phyloP scores from a whole-genome alignment of 2,888 invertebrate species.

The Nebria brevicollis region DNA sequence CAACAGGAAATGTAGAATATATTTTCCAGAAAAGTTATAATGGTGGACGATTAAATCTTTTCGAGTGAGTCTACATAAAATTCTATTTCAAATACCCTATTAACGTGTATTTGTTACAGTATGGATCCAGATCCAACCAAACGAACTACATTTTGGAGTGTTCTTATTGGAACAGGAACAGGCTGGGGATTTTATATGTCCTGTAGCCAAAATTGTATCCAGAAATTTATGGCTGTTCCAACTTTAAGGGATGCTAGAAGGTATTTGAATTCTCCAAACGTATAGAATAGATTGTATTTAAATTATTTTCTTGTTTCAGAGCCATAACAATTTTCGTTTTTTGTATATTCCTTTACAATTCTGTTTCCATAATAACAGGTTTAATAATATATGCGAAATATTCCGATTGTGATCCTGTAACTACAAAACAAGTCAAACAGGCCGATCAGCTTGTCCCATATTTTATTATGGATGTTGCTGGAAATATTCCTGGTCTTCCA shows the following conservation, averaged over 20 bases:
- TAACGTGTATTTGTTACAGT: constrained; percentile 57
- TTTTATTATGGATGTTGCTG: constrained; percentile 74
- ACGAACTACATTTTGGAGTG: constrained; percentile 70
- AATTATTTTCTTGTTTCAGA: constrained; percentile 33
- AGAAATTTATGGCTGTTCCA: constrained; percentile 68
- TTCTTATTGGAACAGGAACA: constrained; percentile 67
- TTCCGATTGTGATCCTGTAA: constrained; percentile 71
- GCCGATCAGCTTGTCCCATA: constrained; percentile 70
- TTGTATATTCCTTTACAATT: constrained; percentile 68
- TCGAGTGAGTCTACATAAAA: not conserved
- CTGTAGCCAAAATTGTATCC: constrained; percentile 59
- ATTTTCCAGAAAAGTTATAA: not conserved
- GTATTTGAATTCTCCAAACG: not conserved
- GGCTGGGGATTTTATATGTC: not conserved
- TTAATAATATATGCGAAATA: constrained; percentile 71
- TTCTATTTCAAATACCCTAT: not conserved
- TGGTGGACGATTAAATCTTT: constrained; percentile 16
- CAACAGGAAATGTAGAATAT: not conserved
- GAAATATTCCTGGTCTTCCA: constrained; percentile 73
- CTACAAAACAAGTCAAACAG: constrained; percentile 66
- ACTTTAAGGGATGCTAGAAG: not conserved
- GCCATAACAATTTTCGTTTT: constrained; percentile 51
- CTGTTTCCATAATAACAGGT: constrained; percentile 68
- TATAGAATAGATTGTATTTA: not conserved
- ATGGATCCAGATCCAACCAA: constrained; percentile 70